Base-by-base conservation (phyloP, 1,140 invertebrate species). In the Prorops nasuta region DNA sequence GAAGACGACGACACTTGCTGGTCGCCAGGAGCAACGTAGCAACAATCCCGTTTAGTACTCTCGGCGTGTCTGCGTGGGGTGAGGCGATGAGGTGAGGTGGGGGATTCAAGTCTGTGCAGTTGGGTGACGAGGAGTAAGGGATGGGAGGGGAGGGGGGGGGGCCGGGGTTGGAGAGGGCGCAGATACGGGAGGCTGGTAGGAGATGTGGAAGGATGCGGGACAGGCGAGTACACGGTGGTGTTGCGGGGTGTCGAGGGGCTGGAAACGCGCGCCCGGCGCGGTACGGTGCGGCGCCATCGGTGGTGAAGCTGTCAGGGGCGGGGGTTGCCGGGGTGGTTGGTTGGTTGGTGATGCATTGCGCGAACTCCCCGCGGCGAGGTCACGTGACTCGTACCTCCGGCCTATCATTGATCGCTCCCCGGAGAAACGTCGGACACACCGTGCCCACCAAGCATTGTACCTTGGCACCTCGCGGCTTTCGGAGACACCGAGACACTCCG, bases 321-420 rank as follows among this genome's bases (percentile, higher is more conserved):
- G 34, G 57, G 56, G 67, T 49, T 55, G 56, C n/a, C n/a, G n/a
- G n/a, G n/a, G 48, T 58, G 67, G 60, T 59, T 67, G 67, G 64
- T 67, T 71, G 70, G 72, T 71, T 76, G 70, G 70, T 72, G 74
- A 76, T 76, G 74, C 74, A 76, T 76, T 74, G 74, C 72, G 74
- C 72, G 72, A 74, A 72, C 72, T 74, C 71, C 73, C 67, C 71
- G 67, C 67, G 66, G 67, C 66, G 61, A 64, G 71, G 66, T 76
- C 71, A 74, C 70, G 72, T 75, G 71, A 74, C 64, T 65, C 68
- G 67, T 64, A 67, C 68, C 66, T 64, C 65, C 62, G 64, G 66
- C 71, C 71, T 72, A 71, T 74, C 73, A 76, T 76, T 73, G 73
- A 76, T 76, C 73, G 72, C 69, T 74, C 70, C 73, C 71, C 64